Conservation (phyloP, 2,888 invertebrate genomes). For the Drosophila mercatorum region DNA sequence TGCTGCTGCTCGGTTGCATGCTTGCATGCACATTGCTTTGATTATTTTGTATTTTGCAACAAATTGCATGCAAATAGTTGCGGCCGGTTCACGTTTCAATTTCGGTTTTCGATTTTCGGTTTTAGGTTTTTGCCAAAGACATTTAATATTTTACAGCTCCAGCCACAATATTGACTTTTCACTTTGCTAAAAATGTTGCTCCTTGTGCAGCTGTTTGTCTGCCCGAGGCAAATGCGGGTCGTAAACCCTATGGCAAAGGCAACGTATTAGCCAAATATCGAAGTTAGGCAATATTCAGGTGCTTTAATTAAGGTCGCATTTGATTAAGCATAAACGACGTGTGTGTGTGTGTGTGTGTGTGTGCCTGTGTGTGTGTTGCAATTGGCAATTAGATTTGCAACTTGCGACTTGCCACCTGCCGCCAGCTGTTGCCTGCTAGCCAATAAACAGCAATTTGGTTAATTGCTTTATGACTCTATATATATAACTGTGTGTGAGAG, state of each 20-base stretch:
- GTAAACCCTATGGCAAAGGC: neutral
- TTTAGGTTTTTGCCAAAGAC: conserved; percentile 46
- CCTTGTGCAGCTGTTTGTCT: conserved; percentile 28
- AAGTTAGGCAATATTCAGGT: conserved; percentile 23
- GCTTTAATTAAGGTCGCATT: conserved; percentile 48
- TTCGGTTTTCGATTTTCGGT: conserved; percentile 11
- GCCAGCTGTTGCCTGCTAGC: conserved; percentile 59
- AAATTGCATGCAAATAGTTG: conserved; percentile 78
- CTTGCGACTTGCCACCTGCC: conserved; percentile 52
- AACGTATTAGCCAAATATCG: conserved; percentile 41
- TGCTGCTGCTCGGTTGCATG: conserved; percentile 35
- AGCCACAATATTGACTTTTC: conserved; percentile 75
- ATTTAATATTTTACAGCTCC: conserved; percentile 69
- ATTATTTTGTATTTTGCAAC: conserved; percentile 74
- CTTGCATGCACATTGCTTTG: conserved; percentile 72
- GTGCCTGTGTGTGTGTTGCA: conserved; percentile 24
- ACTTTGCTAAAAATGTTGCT: conserved; percentile 31
- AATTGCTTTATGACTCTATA: conserved; percentile 64
- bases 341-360: neutral
- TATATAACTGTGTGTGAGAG: conserved; percentile 16
- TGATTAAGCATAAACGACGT: conserved; percentile 59
- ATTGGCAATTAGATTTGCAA: conserved; percentile 51
- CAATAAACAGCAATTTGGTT: conserved; percentile 72
- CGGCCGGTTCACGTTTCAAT: conserved; percentile 34
- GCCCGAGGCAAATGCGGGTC: conserved; percentile 15